A percentile compares a stretch with the other conserved stretches of the same genome.
These are phyloP conservation scores for Augochlora pura DNA, from an alignment of 1,140 invertebrate genomes.

Conservation along the genomic window DNA sequence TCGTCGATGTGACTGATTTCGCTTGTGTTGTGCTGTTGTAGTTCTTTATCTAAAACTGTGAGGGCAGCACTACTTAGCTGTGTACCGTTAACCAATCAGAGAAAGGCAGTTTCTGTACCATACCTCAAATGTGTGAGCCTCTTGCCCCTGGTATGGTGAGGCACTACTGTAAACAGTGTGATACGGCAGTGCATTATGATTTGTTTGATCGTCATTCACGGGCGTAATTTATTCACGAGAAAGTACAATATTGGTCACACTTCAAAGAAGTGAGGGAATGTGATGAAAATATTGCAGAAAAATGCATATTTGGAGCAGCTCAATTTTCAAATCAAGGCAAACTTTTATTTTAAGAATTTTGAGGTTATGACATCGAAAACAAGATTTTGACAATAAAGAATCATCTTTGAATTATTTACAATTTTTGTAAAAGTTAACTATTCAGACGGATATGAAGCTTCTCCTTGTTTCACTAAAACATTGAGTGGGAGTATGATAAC, in stretches of 20 bases:
- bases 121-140: no score
- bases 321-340: conserved; percentile 17
- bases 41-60: no score
- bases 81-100: no score
- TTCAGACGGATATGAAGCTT: conserved; percentile 1
- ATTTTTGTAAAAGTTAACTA: conserved; percentile 19
- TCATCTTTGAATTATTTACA: conserved; percentile 20
- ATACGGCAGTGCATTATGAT: conserved; percentile 36
- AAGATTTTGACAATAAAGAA: conserved; percentile 34
- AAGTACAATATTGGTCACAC: background rate
- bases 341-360: conserved; percentile 44
- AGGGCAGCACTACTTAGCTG: no score
- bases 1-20: no score
- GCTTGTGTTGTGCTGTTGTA: no score
- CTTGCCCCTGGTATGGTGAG: no score
- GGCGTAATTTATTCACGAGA: conserved; percentile 1
- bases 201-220: conserved; percentile 21
- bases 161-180: conserved; percentile 36
- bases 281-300: conserved; percentile 23
- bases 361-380: conserved; percentile 49
- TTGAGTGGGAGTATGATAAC: conserved; percentile 17
- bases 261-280: conserved; percentile 24
- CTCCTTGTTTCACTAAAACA: conserved; percentile 9
- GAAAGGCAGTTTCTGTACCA: no score
- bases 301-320: conserved; percentile 33